phyloP scores from a whole-genome alignment of 2,113 vertebrate species.

The Cygnus buccinator region DNA sequence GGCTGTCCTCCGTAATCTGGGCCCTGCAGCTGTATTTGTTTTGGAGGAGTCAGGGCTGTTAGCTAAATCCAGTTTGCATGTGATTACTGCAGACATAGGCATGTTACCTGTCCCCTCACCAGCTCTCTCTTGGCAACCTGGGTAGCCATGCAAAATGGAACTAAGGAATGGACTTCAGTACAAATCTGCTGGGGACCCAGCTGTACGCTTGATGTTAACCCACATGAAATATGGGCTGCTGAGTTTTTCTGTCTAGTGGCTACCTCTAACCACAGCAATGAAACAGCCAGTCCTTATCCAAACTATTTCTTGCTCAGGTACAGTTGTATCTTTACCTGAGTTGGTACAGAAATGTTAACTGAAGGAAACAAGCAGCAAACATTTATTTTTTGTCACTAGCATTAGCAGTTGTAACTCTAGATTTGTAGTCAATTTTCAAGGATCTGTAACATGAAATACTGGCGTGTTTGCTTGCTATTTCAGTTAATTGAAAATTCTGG shows the following conservation, averaged over 20 bases:
- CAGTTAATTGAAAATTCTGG: not conserved
- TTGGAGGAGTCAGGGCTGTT: not conserved
- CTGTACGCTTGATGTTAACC: no score
- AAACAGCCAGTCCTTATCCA: not conserved
- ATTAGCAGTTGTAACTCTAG: not conserved
- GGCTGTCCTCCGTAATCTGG: not conserved
- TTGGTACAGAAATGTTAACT: not conserved
- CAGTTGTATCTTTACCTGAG: not conserved
- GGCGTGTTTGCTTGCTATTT: not conserved
- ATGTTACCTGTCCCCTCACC: no score
- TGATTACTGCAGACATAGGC: no score
- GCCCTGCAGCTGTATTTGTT: not conserved
- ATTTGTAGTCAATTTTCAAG: not conserved
- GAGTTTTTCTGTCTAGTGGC: not conserved
- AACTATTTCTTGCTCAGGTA: not conserved
- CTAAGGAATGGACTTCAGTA: no score
- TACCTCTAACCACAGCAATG: not conserved
- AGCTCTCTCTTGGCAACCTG: no score
- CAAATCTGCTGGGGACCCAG: no score
- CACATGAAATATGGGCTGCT: not conserved
- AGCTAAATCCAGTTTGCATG: not conserved
- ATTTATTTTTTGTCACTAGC: not conserved
- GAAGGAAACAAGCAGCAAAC: not conserved
- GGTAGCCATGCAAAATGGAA: no score
- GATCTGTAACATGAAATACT: not conserved